phyloP scores from a whole-genome alignment of 2,888 invertebrate genomes.

The Masnerella sp. region DNA sequence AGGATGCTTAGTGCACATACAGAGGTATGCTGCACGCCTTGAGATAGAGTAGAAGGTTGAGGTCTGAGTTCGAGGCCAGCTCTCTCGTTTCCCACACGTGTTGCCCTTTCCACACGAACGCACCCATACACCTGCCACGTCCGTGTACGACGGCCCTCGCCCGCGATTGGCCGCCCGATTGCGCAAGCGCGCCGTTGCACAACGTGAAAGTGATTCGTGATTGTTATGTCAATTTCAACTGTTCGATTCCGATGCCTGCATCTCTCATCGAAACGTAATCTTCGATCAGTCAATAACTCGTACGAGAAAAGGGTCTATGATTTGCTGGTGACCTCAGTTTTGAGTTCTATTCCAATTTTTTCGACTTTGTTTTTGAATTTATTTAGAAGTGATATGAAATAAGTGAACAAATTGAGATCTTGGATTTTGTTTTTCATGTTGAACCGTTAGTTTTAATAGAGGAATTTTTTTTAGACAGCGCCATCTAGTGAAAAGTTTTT shows the following conservation, averaged over 20 bases:
- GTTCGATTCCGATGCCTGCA: constrained; percentile 13
- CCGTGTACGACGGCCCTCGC: constrained; percentile 41
- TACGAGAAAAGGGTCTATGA: too few relatives aligned
- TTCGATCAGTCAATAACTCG: constrained; percentile 19
- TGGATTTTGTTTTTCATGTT: too few relatives aligned
- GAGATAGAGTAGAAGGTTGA: constrained; percentile 72
- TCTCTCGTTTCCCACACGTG: constrained; percentile 75
- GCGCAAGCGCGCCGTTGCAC: constrained; percentile 57
- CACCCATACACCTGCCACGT: constrained; percentile 51
- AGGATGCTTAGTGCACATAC: constrained; percentile 39
- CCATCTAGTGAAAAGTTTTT: too few relatives aligned
- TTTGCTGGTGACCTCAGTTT: too few relatives aligned
- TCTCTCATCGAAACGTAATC: constrained; percentile 11
- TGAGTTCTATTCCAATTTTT: too few relatives aligned
- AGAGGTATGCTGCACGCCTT: constrained; percentile 46
- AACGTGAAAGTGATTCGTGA: constrained; percentile 57
- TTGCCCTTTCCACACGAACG: constrained; percentile 62
- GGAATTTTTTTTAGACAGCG: too few relatives aligned
- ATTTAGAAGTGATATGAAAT: too few relatives aligned
- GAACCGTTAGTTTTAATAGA: too few relatives aligned
- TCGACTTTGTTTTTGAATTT: too few relatives aligned
- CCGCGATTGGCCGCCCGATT: constrained; percentile 48
- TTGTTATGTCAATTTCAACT: constrained; percentile 47
- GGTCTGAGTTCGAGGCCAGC: constrained; percentile 76
- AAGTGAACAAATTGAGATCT: too few relatives aligned